Evolutionary conservation across 2,888 invertebrate genomes (phyloP).

Genomic region (Zhuqinia jingwanae): DNA sequence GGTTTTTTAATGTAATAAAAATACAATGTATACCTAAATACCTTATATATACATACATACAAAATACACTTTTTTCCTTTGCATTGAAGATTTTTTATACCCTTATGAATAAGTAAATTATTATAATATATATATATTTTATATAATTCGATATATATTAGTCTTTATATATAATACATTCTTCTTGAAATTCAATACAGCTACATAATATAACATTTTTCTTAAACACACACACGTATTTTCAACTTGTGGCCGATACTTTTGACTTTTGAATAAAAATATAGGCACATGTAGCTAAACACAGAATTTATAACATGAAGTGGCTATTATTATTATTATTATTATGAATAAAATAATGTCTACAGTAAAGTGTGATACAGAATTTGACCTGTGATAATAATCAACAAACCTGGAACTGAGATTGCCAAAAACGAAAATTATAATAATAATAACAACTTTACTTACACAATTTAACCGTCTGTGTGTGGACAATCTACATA

Average conservation of each 20-base stretch:
- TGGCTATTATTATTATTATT: not conserved
- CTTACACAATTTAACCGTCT: not conserved
- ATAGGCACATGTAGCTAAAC: constrained; percentile 37
- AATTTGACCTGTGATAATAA: not conserved
- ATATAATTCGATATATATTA: no score
- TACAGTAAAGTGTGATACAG: not conserved
- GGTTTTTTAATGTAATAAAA: no score
- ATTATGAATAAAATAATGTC: not conserved
- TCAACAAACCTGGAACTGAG: constrained; percentile 20
- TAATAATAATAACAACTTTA: not conserved
- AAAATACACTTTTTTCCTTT: no score
- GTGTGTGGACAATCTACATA: no score
- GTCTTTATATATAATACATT: no score
- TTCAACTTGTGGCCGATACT: constrained; percentile 32
- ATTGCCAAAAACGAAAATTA: constrained; percentile 23
- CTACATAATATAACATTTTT: no score
- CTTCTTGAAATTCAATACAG: no score
- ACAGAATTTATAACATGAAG: not conserved
- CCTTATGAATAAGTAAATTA: no score
- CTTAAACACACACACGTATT: constrained; percentile 10
- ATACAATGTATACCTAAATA: no score
- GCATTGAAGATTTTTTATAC: no score
- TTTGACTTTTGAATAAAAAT: constrained; percentile 14
- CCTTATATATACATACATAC: no score
- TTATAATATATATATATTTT: no score